A percentile compares a stretch with the other conserved stretches of the same genome.
Conservation (phyloP, 92 coral and sea anemone species). For the Zoanthus sansibaricus region DNA sequence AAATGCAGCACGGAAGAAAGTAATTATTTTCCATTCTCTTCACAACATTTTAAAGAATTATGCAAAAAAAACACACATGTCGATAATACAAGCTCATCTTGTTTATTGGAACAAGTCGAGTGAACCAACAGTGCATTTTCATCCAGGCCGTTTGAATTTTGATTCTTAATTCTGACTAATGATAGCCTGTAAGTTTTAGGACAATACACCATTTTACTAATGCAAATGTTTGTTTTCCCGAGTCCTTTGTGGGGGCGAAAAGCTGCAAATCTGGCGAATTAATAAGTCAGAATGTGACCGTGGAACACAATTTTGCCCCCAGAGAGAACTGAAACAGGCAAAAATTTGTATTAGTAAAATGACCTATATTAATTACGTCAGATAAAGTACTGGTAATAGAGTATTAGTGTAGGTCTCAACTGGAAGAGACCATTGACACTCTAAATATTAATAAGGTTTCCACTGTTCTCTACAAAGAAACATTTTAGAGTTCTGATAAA, state of each 20-base stretch:
- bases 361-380: not conserved
- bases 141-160: not conserved
- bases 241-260: no score
- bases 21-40: not conserved
- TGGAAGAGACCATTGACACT: not conserved
- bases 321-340: no score
- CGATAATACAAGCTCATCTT: not conserved
- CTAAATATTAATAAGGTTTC: not conserved
- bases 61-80: not conserved
- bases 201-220: not conserved
- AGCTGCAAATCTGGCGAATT: no score
- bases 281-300: no score
- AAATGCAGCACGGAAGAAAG: not conserved
- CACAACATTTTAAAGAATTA: not conserved
- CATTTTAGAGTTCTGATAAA: not conserved
- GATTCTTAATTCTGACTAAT: not conserved
- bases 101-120: not conserved
- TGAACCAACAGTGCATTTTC: not conserved
- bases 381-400: not conserved
- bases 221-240: no score
- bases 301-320: no score
- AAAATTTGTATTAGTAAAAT: no score
- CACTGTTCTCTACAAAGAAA: not conserved
- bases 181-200: not conserved
- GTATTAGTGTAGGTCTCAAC: not conserved